Percentiles rank a stretch among this genome's conserved stretches.
Evolutionary conservation across 1,140 invertebrate species (phyloP).

Genomic region (Caenorhabditis brenneri): DNA sequence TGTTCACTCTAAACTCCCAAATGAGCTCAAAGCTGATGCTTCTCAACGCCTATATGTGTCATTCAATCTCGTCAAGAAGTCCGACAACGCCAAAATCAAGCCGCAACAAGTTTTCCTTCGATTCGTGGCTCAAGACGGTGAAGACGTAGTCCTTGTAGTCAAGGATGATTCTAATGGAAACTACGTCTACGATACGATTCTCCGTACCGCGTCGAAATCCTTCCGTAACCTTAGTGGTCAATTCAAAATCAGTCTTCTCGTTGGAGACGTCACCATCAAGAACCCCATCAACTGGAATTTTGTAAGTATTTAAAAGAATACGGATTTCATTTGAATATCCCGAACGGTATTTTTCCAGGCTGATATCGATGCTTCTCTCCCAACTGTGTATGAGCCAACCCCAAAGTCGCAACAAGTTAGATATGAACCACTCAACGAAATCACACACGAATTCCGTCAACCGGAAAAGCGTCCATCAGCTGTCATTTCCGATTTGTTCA

Average conservation of each 20-base stretch:
- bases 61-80: constrained; percentile 48
- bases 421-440: constrained; percentile 66
- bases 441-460: constrained; percentile 86
- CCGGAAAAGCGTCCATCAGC: constrained; percentile 87
- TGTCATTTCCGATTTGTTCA: constrained; percentile 87
- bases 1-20: constrained; percentile 30
- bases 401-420: constrained; percentile 61
- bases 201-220: constrained; percentile 81
- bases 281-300: constrained; percentile 88
- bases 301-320: constrained; percentile 71
- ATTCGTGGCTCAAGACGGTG: constrained; percentile 34
- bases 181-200: constrained; percentile 62
- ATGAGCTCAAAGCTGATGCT: constrained; percentile 32
- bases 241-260: constrained; percentile 83
- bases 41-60: constrained; percentile 43
- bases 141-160: constrained; percentile 47
- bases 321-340: background rate
- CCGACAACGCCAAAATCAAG: constrained; percentile 20
- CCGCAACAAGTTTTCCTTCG: constrained; percentile 56
- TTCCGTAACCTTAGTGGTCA: constrained; percentile 80
- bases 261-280: constrained; percentile 87
- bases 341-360: constrained; percentile 33
- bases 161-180: constrained; percentile 21
- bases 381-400: constrained; percentile 22
- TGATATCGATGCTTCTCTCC: constrained; percentile 48